Evolutionary conservation across 1,140 invertebrate genomes (phyloP), one percentile per base, ranked within the genome.

Genomic region (Bombus terrestris): DNA sequence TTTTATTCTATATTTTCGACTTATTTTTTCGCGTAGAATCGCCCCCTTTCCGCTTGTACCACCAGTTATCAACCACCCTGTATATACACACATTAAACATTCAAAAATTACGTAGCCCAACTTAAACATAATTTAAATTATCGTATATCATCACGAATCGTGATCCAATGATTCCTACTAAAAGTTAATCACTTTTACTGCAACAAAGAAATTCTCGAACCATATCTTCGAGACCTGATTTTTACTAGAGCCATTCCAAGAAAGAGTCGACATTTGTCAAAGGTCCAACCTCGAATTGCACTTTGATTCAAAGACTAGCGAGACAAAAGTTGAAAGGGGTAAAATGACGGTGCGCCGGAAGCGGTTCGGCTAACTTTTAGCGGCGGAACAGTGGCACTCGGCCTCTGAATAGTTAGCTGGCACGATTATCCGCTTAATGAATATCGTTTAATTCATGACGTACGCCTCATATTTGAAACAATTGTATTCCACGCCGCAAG

Each of bases 391-490:
- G 53, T n/a, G 37, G n/a, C 47, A n/a, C 80, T 43, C 18, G 68
- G 80, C 62, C n/a, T 73, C n/a, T n/a, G 80, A 62, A 81, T 81
- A 81, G 80, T 81, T 81, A 28, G 80, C 69, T 62, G 69, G 37
- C 72, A 43, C 69, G 80, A 74, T 81, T 81, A 81, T 74, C 32
- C 80, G 68, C 47, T 37, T 81, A 81, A 81, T 81, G 53, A 81
- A 81, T 81, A 81, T 81, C 80, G 80, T 82, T 82, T 82, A 82
- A 82, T 82, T 82, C 80, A 64, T 47, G 57, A 72, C 71, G n/a
- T 25, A 47, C 32, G 68, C 53, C n/a, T 25, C 12, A 12, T 62
- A 62, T 39, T 28, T 6, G 53, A 37, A 71, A 57, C 64, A 82
- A 82, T 75, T 75, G 81, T 82, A 82, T 82, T 62, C 28, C 22